Evolutionary conservation across 2,888 invertebrate species (phyloP), one percentile per base, ranked within the genome.

Genomic region (Apodemia zela): DNA sequence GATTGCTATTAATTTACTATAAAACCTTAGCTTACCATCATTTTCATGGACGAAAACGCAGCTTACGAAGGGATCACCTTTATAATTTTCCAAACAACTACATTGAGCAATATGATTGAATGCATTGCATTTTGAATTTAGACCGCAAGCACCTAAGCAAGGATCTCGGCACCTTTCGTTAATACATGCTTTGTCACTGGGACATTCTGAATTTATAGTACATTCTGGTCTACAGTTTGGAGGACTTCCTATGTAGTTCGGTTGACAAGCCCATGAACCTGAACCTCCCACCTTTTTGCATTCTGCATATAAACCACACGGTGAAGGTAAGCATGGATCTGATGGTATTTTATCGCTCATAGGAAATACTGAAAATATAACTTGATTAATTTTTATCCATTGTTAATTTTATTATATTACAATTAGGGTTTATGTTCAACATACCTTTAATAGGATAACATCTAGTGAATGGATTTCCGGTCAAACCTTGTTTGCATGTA

Each of bases 381-480:
- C 11, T 54, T 54, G 15, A 58, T 18, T 51, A 60, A 57, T 25
- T 47, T 15, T 58, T 59, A 42, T 29, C 29, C 29, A 49, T 51
- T 57, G 1, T 6, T n/a, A 4, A 42, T 42, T 45, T 42, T 7
- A 45, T 15, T 47, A 47, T 7, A 0, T 17, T 47, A 47, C 45
- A 8, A 2, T 0, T n/a, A 15, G 6, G 3, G 4, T 15, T 42
- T 45, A n/a, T n/a, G 13, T 42, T n/a, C n/a, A 45, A 45, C 81
- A 80, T 76, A 90, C 91, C 78, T 79, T 82, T 90, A 45, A 94
- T 93, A 25, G 93, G 93, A 70, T 93, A 94, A 72, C 96, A 96
- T 75, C 93, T 93, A n/a, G 94, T 92, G 75, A 96, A 96, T 29
- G 96, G 96, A 93, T 96, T 95, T 66, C 97, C 97, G 3, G 94